Evolutionary conservation across 2,797 vertebrate genomes (phyloP).

Genomic region (Lates japonicus): DNA sequence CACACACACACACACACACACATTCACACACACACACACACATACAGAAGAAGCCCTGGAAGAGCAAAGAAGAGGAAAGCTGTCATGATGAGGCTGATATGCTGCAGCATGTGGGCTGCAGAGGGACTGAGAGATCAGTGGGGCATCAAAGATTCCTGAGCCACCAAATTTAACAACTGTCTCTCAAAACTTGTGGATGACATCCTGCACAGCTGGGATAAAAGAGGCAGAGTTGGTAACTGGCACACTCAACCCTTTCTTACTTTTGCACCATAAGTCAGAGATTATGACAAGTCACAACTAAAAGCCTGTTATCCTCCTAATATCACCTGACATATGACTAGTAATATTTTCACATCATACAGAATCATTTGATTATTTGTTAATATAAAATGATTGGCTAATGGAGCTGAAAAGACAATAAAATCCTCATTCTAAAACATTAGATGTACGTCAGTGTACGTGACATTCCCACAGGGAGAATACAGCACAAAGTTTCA

Average conservation of each 20-base stretch:
- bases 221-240: slow-evolving; percentile 16
- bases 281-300: slow-evolving; percentile 31
- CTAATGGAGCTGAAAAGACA: neutral
- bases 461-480: no score
- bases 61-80: slow-evolving; percentile 14
- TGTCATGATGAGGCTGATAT: slow-evolving; percentile 50
- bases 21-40: no score
- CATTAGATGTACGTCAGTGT: no score
- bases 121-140: slow-evolving; percentile 29
- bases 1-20: no score
- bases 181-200: slow-evolving; percentile 25
- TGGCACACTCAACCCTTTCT: slow-evolving; percentile 15
- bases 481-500: no score
- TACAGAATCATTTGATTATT: neutral
- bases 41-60: neutral
- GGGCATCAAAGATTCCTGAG: slow-evolving; percentile 35
- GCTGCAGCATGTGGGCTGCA: slow-evolving; percentile 36
- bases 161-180: slow-evolving; percentile 24
- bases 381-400: slow-evolving; percentile 1
- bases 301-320: slow-evolving; percentile 19
- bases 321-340: slow-evolving; percentile 14
- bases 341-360: neutral
- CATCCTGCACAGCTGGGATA: slow-evolving; percentile 32
- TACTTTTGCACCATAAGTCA: slow-evolving; percentile 6
- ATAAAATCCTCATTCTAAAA: no score